A percentile compares a stretch with the other conserved stretches of the same genome.
phyloP scores from a whole-genome alignment of 2,888 invertebrate genomes.

The Aricia artaxerxes region DNA sequence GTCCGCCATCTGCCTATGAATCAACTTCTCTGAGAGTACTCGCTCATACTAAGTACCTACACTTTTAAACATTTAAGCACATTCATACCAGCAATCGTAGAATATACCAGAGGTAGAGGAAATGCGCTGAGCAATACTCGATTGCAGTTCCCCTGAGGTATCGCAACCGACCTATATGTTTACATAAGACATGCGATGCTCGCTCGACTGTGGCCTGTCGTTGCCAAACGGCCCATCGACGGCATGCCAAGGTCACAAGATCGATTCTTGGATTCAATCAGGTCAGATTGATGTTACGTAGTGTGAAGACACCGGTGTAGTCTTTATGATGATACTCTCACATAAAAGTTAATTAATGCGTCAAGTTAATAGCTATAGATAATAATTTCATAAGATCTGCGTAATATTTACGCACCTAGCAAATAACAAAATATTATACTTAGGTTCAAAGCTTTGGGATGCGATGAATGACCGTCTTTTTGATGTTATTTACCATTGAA shows the following conservation, averaged over 20 bases:
- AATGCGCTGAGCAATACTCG: constrained; percentile 28
- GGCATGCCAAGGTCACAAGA: constrained; percentile 20
- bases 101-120: constrained; percentile 16
- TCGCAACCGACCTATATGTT: constrained; percentile 55
- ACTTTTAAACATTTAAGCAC: too few relatives aligned
- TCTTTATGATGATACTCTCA: background rate
- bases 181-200: constrained; percentile 66
- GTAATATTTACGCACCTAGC: too few relatives aligned
- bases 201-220: constrained; percentile 55
- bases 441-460: too few relatives aligned
- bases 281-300: background rate
- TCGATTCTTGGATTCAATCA: background rate
- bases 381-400: too few relatives aligned
- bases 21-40: too few relatives aligned
- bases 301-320: background rate
- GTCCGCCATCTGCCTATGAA: too few relatives aligned
- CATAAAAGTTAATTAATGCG: background rate
- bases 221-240: constrained; percentile 50
- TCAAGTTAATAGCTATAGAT: background rate
- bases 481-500: too few relatives aligned
- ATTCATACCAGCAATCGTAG: background rate
- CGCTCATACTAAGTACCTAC: too few relatives aligned
- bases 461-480: too few relatives aligned
- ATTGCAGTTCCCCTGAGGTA: constrained; percentile 7
- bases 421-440: too few relatives aligned